Percentiles rank a stretch among this genome's conserved stretches.
phyloP scores from a whole-genome alignment of 2,888 invertebrate genomes.

The Sminthurinus aureus region DNA sequence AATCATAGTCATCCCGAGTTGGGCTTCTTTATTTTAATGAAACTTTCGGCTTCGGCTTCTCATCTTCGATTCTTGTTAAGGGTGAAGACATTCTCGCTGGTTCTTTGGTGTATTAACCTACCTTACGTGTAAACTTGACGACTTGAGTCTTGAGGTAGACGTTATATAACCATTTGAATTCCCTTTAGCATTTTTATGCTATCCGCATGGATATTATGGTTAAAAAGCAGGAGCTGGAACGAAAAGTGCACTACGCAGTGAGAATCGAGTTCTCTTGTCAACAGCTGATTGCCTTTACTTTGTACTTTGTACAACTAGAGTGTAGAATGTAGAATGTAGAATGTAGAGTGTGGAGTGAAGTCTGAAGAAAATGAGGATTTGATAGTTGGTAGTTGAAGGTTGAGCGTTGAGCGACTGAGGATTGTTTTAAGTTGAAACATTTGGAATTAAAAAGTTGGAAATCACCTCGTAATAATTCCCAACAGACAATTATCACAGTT shows the following conservation, averaged over 20 bases:
- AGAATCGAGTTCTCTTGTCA: slow-evolving; percentile 31
- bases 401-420: background rate
- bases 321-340: too few species aligned
- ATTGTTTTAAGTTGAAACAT: slow-evolving; percentile 23
- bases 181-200: background rate
- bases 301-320: too few species aligned
- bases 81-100: background rate
- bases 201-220: background rate
- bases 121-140: too few species aligned
- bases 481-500: slow-evolving; percentile 43
- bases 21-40: background rate
- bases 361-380: background rate
- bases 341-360: background rate
- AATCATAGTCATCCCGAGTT: background rate
- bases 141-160: too few species aligned
- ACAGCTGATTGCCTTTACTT: slow-evolving; percentile 41
- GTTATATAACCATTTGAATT: too few species aligned
- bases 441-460: slow-evolving; percentile 26
- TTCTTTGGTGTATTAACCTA: too few species aligned
- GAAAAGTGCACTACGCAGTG: background rate
- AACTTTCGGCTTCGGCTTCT: background rate
- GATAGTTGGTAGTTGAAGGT: too few species aligned
- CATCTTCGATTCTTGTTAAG: background rate
- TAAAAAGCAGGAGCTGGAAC: background rate
- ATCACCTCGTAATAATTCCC: slow-evolving; percentile 40